These are phyloP conservation scores for Ricordea florida DNA, from an alignment of 92 coral and sea anemone species.

Conservation along the genomic window DNA sequence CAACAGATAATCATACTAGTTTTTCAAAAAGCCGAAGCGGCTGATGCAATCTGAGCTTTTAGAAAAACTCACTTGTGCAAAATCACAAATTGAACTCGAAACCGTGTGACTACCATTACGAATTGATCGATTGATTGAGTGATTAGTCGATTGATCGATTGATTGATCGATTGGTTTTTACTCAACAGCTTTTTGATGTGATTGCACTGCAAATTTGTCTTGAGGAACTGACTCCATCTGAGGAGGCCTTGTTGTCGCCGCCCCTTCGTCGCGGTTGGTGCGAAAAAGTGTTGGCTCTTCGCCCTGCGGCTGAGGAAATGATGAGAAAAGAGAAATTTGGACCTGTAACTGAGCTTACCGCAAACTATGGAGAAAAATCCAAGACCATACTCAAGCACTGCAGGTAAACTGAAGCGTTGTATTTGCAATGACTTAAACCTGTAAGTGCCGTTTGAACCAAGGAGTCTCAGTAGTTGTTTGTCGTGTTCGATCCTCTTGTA, in stretches of 20 bases:
- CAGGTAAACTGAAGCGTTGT: background rate
- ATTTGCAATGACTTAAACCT: background rate
- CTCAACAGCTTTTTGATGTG: slow-evolving; percentile 68
- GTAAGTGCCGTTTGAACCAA: too few relatives aligned
- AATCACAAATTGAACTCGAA: too few relatives aligned
- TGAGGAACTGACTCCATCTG: slow-evolving; percentile 48
- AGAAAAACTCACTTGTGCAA: too few relatives aligned
- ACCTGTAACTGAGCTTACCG: background rate
- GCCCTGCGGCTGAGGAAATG: slow-evolving; percentile 71
- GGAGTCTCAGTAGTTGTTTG: too few relatives aligned
- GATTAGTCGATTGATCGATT: background rate
- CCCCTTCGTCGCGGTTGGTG: slow-evolving; percentile 62
- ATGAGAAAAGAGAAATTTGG: slow-evolving; percentile 16
- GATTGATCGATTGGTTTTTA: background rate
- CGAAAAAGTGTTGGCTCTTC: slow-evolving; percentile 63
- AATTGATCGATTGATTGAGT: too few relatives aligned
- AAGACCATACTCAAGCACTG: background rate
- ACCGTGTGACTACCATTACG: too few relatives aligned
- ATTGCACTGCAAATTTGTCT: slow-evolving; percentile 76
- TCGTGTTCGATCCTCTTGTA: too few relatives aligned
- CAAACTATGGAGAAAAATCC: slow-evolving; percentile 26
- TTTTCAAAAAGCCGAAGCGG: too few relatives aligned
- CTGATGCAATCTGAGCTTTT: too few relatives aligned
- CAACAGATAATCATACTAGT: too few relatives aligned
- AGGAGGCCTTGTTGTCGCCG: slow-evolving; percentile 22